Evolutionary conservation across 1,140 invertebrate genomes (phyloP).

Genomic region (Caenorhabditis latens): DNA sequence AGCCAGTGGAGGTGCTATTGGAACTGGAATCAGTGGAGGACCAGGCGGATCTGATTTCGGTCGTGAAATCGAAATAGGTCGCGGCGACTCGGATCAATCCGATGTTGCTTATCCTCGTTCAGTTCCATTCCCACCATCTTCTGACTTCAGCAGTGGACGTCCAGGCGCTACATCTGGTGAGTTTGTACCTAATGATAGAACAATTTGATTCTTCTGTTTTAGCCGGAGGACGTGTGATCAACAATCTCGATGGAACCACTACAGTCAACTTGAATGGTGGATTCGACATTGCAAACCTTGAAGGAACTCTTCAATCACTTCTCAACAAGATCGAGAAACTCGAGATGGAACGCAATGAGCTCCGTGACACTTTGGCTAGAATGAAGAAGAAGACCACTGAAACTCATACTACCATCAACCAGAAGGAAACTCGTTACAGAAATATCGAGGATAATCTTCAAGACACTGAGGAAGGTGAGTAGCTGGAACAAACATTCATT

Average conservation of each 20-base stretch:
- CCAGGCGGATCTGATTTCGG: constrained; percentile 60
- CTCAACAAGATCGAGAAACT: constrained; percentile 72
- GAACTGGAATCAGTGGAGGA: constrained; percentile 23
- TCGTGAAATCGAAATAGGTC: constrained; percentile 59
- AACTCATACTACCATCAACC: constrained; percentile 74
- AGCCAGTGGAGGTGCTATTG: constrained; percentile 24
- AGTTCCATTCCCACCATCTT: constrained; percentile 71
- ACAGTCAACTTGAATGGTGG: constrained; percentile 59
- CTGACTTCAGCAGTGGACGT: constrained; percentile 66
- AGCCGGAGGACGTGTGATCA: constrained; percentile 66
- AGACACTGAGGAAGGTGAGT: constrained; percentile 74
- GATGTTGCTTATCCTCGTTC: constrained; percentile 66
- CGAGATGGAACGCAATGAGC: constrained; percentile 76
- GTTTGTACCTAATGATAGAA: not conserved
- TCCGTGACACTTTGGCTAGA: constrained; percentile 75
- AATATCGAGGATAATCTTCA: constrained; percentile 75
- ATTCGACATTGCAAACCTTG: constrained; percentile 69
- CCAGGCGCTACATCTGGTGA: constrained; percentile 62
- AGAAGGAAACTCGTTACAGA: constrained; percentile 74
- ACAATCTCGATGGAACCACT: constrained; percentile 50
- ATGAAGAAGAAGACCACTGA: constrained; percentile 75
- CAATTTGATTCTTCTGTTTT: not conserved
- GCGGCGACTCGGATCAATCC: constrained; percentile 48
- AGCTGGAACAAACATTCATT: constrained; percentile 57
- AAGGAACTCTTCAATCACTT: constrained; percentile 72